These are phyloP conservation scores for Ormyrus pomaceus DNA, from an alignment of 2,888 invertebrate genomes.

Conservation along the genomic window DNA sequence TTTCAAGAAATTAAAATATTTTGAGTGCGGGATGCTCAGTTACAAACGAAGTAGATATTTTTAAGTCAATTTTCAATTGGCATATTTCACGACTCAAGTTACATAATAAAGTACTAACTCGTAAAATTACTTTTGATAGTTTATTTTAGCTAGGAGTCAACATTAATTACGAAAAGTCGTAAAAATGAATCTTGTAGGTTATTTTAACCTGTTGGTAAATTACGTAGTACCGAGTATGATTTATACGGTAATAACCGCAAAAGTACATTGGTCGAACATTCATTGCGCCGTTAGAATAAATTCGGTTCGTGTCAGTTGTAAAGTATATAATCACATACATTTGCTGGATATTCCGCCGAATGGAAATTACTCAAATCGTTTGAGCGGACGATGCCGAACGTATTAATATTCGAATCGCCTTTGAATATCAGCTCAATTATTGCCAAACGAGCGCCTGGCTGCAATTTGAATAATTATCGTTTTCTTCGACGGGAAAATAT, in stretches of 20 bases:
- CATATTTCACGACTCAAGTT: too few species aligned
- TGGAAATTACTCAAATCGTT: constrained; percentile 29
- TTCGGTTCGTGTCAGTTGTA: constrained; percentile 20
- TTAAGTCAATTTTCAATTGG: too few species aligned
- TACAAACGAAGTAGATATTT: too few species aligned
- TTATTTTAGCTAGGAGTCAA: too few species aligned
- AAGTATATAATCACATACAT: constrained; percentile 23
- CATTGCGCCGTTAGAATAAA: background rate
- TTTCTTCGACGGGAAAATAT: constrained; percentile 13
- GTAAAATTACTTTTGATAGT: too few species aligned
- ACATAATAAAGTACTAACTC: too few species aligned
- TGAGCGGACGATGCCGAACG: too few species aligned
- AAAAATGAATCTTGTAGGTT: constrained; percentile 5
- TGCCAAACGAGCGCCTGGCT: background rate
- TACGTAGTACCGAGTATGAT: constrained; percentile 2
- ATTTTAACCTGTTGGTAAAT: background rate
- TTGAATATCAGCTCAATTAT: constrained; percentile 34
- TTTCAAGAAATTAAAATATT: too few species aligned
- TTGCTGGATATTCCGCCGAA: background rate
- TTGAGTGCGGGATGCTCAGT: too few species aligned
- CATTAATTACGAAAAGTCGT: background rate
- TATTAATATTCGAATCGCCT: constrained; percentile 30
- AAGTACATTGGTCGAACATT: background rate
- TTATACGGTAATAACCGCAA: constrained; percentile 12
- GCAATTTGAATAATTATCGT: constrained; percentile 40